Conservation (phyloP, 2,888 invertebrate genomes). For the Polydrusus tereticollis region DNA sequence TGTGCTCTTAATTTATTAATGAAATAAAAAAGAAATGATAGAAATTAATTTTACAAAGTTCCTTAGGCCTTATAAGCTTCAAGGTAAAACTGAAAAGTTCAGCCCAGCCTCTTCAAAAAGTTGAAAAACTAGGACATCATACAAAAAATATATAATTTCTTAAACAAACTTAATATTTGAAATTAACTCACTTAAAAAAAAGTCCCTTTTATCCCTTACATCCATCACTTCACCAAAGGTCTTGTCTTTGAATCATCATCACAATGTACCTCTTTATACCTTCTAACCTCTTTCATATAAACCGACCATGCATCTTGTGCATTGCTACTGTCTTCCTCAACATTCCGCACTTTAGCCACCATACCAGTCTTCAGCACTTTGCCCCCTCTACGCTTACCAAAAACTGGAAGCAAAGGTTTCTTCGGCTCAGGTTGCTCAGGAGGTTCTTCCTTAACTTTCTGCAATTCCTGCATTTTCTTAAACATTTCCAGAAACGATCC, state of each 20-base stretch:
- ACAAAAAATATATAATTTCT: constrained; percentile 4
- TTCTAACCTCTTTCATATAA: constrained; percentile 94
- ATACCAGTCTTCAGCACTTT: constrained; percentile 90
- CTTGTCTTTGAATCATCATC: constrained; percentile 92
- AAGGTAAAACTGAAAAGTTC: too few species aligned
- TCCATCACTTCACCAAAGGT: constrained; percentile 86
- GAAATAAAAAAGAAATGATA: too few species aligned
- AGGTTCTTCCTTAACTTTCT: constrained; percentile 59
- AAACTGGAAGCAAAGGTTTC: constrained; percentile 69
- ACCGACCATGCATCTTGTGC: constrained; percentile 93
- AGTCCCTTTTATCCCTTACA: constrained; percentile 26
- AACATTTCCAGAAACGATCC: constrained; percentile 93
- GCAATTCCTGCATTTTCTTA: constrained; percentile 81
- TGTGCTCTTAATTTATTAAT: too few species aligned
- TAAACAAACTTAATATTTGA: neutral
- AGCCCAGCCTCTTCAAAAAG: neutral
- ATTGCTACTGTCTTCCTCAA: constrained; percentile 73
- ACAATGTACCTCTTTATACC: constrained; percentile 92
- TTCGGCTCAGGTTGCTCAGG: constrained; percentile 62
- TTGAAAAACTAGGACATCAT: neutral
- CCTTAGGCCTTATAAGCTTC: too few species aligned
- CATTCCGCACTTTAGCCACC: constrained; percentile 85
- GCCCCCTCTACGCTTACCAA: constrained; percentile 88
- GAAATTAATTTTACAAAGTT: too few species aligned
- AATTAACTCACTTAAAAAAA: neutral